A percentile compares a stretch with the other conserved stretches of the same genome.
phyloP scores from a whole-genome alignment of 2,888 invertebrate genomes.

The Bursaphelenchus okinawaensis region DNA sequence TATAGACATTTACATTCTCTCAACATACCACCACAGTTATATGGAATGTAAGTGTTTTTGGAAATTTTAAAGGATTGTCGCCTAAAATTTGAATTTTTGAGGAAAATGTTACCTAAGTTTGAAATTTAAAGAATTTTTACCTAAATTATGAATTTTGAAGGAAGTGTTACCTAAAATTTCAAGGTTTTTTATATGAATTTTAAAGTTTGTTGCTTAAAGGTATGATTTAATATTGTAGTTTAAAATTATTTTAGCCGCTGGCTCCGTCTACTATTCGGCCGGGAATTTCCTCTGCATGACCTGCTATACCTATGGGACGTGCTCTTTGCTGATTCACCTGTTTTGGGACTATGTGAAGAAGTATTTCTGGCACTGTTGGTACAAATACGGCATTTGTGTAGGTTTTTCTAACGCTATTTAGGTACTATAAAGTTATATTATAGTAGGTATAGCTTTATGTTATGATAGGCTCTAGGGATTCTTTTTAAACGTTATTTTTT shows the following conservation, averaged over 20 bases:
- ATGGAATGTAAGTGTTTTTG: conserved; percentile 71
- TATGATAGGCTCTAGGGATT: too few species aligned
- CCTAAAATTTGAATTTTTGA: neutral
- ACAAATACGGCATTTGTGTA: conserved; percentile 69
- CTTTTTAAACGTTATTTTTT: too few species aligned
- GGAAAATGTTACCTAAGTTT: neutral
- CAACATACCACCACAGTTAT: conserved; percentile 77
- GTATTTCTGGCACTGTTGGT: conserved; percentile 74
- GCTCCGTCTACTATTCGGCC: conserved; percentile 75
- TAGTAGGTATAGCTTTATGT: neutral
- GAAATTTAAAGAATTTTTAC: neutral
- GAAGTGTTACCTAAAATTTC: neutral
- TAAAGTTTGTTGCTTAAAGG: conserved; percentile 12
- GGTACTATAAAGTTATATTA: conserved; percentile 15
- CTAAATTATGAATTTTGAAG: neutral
- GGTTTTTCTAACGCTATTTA: conserved; percentile 58
- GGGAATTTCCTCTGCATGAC: conserved; percentile 75
- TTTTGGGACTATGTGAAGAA: conserved; percentile 65
- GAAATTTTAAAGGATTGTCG: neutral
- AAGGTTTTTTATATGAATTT: neutral
- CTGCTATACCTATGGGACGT: conserved; percentile 77
- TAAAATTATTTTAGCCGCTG: conserved; percentile 67
- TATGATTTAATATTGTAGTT: conserved; percentile 12
- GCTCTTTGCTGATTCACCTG: conserved; percentile 69
- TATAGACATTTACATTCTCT: conserved; percentile 68